Percentiles rank a stretch among this genome's conserved stretches.
Conservation (phyloP, 2,888 invertebrate species). For the Orgyia antiqua region DNA sequence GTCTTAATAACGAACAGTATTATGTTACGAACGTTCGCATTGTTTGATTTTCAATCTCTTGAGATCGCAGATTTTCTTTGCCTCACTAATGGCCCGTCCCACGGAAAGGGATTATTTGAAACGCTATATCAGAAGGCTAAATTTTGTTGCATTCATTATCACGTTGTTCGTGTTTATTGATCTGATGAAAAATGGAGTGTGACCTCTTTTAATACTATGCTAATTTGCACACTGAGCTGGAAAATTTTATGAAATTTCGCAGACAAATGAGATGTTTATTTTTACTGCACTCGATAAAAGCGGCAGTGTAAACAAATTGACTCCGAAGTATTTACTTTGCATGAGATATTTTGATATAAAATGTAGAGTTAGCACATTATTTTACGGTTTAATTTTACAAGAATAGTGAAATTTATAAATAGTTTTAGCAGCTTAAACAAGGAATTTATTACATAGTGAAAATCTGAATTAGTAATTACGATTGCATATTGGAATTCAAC, state of each 20-base stretch:
- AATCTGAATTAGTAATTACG: too few species aligned
- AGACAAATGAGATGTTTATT: slow-evolving; percentile 62
- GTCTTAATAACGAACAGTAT: slow-evolving; percentile 71
- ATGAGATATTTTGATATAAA: too few species aligned
- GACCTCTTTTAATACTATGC: slow-evolving; percentile 36
- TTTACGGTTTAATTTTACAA: too few species aligned
- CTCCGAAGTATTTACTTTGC: slow-evolving; percentile 3
- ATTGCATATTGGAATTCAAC: too few species aligned
- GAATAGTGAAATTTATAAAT: too few species aligned
- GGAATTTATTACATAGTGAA: too few species aligned
- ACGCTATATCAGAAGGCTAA: slow-evolving; percentile 39
- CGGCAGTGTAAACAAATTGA: slow-evolving; percentile 39
- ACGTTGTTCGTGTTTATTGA: slow-evolving; percentile 47
- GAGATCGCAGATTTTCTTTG: slow-evolving; percentile 57
- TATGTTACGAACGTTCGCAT: slow-evolving; percentile 58
- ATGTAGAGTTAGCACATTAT: too few species aligned
- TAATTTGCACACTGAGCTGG: slow-evolving; percentile 34
- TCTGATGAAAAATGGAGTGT: slow-evolving; percentile 26
- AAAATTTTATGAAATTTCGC: slow-evolving; percentile 50
- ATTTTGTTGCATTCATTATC: slow-evolving; percentile 46
- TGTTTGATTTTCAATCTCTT: slow-evolving; percentile 70
- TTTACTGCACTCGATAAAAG: slow-evolving; percentile 47
- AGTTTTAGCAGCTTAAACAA: too few species aligned
- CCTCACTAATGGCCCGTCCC: slow-evolving; percentile 53
- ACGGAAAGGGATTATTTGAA: slow-evolving; percentile 50